Evolutionary conservation across 2,113 vertebrate genomes (phyloP).

Genomic region (Chloropsis cyanopogon): DNA sequence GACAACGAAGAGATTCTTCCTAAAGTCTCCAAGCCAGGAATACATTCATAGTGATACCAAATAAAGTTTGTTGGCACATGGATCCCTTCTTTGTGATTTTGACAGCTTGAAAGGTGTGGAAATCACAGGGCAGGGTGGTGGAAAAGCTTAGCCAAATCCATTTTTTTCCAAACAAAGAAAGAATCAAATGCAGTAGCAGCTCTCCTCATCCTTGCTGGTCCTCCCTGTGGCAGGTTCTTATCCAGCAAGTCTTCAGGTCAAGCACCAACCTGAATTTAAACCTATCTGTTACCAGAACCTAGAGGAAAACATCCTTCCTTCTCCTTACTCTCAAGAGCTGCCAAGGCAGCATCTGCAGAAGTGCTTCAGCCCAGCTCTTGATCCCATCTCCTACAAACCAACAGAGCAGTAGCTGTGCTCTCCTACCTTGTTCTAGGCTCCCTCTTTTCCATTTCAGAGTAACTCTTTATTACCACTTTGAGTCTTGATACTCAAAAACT

Average conservation of each 20-base stretch:
- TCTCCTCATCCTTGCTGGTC: background rate
- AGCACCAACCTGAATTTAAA: background rate
- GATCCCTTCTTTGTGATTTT: background rate
- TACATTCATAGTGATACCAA: background rate
- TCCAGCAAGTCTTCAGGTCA: background rate
- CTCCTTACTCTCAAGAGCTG: background rate
- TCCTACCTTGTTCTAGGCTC: background rate
- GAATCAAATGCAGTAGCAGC: background rate
- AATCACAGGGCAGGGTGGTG: background rate
- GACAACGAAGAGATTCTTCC: background rate
- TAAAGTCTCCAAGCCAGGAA: background rate
- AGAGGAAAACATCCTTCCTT: background rate
- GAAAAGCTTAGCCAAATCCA: background rate
- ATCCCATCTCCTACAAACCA: background rate
- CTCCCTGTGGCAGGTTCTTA: background rate
- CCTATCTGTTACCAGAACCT: background rate
- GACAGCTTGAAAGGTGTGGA: background rate
- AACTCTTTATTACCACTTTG: background rate
- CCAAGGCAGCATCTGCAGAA: background rate
- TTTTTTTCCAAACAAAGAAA: background rate
- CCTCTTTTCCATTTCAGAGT: background rate
- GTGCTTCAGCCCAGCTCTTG: background rate
- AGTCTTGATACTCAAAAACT: background rate
- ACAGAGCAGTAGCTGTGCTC: background rate
- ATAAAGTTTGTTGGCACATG: background rate